Percentiles rank a stretch among this genome's conserved stretches.
Evolutionary conservation across 2,113 vertebrate genomes (phyloP).

Genomic region (Pungitius pungitius): DNA sequence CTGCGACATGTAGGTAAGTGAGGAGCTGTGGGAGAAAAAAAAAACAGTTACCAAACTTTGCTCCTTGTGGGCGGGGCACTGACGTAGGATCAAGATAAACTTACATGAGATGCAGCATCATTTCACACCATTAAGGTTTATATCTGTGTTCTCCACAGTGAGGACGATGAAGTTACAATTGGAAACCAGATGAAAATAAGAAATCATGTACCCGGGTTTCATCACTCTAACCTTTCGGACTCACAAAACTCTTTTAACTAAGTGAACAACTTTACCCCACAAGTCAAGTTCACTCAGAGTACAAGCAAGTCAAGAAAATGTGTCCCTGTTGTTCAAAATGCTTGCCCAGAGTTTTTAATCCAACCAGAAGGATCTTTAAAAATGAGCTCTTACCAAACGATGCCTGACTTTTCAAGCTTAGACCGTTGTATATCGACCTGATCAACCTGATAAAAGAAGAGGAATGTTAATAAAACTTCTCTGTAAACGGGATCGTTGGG

Average conservation of each 20-base stretch:
- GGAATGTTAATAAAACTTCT: slow-evolving; percentile 38
- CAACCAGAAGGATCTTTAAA: not conserved
- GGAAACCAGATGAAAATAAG: not conserved
- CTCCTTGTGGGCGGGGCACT: not conserved
- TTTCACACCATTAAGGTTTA: not conserved
- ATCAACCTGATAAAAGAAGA: slow-evolving; percentile 26
- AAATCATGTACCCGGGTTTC: not conserved
- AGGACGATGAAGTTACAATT: not conserved
- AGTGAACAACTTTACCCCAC: too few species aligned
- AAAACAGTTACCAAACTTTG: not conserved
- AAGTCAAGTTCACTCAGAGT: not conserved
- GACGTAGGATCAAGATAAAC: not conserved
- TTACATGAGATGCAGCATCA: slow-evolving; percentile 9
- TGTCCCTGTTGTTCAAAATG: not conserved
- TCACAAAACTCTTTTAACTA: not conserved
- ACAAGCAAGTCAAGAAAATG: not conserved
- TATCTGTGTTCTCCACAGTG: not conserved
- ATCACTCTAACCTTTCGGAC: not conserved
- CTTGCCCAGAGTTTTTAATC: slow-evolving; percentile 1
- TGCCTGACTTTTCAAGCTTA: not conserved
- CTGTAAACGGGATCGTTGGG: slow-evolving; percentile 19
- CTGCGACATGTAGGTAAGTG: slow-evolving; percentile 17
- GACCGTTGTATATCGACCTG: not conserved
- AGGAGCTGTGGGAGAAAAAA: not conserved
- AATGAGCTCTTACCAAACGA: not conserved